A percentile compares a stretch with the other conserved stretches of the same genome.
Conservation (phyloP, 30 jellyfish, hydroid and myxozoan genomes). For the Hydractinia echinata region DNA sequence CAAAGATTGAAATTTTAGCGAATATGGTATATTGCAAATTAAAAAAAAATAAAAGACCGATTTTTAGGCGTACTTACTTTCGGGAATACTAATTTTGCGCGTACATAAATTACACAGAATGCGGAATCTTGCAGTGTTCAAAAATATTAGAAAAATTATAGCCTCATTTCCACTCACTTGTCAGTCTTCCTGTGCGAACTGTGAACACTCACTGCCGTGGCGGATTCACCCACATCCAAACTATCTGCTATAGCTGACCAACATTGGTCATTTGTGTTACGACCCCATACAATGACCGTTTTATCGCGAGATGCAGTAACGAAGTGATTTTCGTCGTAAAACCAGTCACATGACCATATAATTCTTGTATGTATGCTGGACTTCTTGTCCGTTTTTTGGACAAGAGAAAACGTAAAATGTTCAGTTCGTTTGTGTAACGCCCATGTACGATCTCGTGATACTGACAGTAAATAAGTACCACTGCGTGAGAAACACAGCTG, state of each 20-base stretch:
- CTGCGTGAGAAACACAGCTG: constrained; percentile 69
- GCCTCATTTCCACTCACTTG: too few species aligned
- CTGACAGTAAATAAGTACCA: constrained; percentile 73
- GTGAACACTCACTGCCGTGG: constrained; percentile 52
- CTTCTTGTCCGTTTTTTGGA: constrained; percentile 69
- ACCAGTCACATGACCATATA: constrained; percentile 95
- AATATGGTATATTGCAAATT: too few species aligned
- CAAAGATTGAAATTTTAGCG: too few species aligned
- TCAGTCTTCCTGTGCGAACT: neutral
- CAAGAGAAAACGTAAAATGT: constrained; percentile 20
- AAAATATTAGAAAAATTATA: too few species aligned
- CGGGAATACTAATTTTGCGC: too few species aligned
- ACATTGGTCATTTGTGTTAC: constrained; percentile 21
- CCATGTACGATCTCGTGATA: constrained; percentile 96
- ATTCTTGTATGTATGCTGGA: constrained; percentile 75
- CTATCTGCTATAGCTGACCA: constrained; percentile 35
- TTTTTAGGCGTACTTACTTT: too few species aligned
- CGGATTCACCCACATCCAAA: constrained; percentile 52
- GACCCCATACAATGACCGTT: constrained; percentile 67
- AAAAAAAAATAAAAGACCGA: too few species aligned
- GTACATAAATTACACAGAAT: too few species aligned
- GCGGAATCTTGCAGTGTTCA: too few species aligned
- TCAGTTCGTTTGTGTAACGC: constrained; percentile 46
- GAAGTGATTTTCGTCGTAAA: constrained; percentile 65
- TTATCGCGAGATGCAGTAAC: constrained; percentile 92